Conservation (phyloP, 2,113 vertebrate genomes). For the Dipodomys ordii region DNA sequence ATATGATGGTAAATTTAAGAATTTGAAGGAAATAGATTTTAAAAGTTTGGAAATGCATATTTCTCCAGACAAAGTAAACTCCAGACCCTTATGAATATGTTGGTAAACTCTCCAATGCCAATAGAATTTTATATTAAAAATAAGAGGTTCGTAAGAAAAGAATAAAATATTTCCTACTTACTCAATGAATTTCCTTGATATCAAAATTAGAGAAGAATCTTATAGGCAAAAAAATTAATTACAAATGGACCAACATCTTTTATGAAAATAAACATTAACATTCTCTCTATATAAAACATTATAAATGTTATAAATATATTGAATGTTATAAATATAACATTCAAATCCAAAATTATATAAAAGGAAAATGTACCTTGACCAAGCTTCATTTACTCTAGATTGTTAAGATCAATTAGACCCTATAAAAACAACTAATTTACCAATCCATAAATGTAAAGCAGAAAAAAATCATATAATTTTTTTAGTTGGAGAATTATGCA, state of each 20-base stretch:
- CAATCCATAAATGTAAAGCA: background rate
- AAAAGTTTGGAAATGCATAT: background rate
- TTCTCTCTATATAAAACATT: background rate
- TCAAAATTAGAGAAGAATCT: background rate
- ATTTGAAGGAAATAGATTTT: background rate
- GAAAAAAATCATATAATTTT: background rate
- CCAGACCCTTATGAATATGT: background rate
- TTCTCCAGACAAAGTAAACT: background rate
- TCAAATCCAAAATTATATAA: background rate
- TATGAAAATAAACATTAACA: conserved; percentile 11
- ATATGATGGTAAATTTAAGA: background rate
- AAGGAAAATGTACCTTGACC: background rate
- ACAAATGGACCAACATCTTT: background rate
- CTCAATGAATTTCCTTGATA: background rate
- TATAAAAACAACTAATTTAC: background rate
- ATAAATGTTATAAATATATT: too few species aligned
- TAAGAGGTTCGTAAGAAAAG: background rate
- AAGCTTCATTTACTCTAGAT: background rate
- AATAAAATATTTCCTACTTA: background rate
- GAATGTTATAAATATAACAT: background rate
- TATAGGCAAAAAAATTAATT: background rate
- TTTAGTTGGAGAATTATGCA: background rate
- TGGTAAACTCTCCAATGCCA: background rate
- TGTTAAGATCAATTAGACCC: background rate
- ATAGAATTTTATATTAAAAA: background rate